Evolutionary conservation across 2,888 invertebrate species (phyloP).

Genomic region (Gasteruption jaculator): DNA sequence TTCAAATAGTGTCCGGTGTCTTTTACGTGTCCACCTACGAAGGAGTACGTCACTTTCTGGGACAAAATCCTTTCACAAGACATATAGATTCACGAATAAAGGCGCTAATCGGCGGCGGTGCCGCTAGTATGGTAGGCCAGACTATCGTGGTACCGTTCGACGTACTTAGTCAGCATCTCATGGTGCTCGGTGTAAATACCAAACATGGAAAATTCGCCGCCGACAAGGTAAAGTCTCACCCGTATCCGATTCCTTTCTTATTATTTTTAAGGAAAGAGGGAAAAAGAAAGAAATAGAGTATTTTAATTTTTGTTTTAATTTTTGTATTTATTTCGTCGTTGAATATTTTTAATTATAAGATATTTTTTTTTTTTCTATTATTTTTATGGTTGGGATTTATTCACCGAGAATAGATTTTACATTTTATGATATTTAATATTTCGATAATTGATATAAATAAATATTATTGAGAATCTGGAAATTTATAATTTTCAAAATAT

Average conservation of each 20-base stretch:
- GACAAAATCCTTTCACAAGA: conserved; percentile 53
- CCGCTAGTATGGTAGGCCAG: conserved; percentile 90
- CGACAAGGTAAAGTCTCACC: conserved; percentile 36
- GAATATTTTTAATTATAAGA: conserved; percentile 6
- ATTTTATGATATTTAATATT: too few relatives aligned
- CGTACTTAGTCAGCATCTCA: conserved; percentile 92
- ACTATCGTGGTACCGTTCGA: conserved; percentile 96
- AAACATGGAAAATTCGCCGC: conserved; percentile 41
- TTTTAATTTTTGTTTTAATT: not conserved
- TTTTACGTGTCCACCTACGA: conserved; percentile 95
- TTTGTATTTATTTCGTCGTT: not conserved
- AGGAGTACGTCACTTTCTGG: conserved; percentile 77
- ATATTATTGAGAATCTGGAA: not conserved
- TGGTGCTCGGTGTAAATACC: conserved; percentile 75
- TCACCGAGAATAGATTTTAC: too few relatives aligned
- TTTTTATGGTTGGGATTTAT: too few relatives aligned
- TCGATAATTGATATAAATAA: not conserved
- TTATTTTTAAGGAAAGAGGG: too few relatives aligned
- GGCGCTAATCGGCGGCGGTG: conserved; percentile 84
- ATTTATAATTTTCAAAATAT: conserved; percentile 2
- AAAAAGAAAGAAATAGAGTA: not conserved
- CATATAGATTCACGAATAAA: conserved; percentile 64
- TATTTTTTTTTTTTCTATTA: conserved; percentile 3
- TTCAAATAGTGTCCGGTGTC: conserved; percentile 80
- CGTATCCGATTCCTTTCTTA: not conserved